Conservation (phyloP, 2,797 vertebrate genomes). For the Potorous gilbertii region DNA sequence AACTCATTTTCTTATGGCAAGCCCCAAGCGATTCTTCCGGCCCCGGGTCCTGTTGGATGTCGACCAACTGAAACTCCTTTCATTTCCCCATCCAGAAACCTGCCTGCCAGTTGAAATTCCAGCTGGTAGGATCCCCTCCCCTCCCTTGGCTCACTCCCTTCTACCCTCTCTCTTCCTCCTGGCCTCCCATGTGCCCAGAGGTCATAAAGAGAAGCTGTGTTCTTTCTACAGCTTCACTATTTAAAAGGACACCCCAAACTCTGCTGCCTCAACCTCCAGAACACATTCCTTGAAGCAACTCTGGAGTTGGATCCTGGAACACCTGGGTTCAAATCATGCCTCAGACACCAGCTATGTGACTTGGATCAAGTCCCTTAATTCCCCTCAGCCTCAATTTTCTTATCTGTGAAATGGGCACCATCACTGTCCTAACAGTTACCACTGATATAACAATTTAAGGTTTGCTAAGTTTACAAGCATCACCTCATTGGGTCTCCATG, state of each 20-base stretch:
- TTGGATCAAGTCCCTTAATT: background rate
- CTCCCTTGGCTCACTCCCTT: background rate
- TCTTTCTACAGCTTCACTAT: slow-evolving; percentile 1
- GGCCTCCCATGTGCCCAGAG: background rate
- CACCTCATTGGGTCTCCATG: background rate
- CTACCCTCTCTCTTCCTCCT: background rate
- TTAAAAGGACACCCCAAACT: background rate
- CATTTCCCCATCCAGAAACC: slow-evolving; percentile 64
- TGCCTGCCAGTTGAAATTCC: slow-evolving; percentile 54
- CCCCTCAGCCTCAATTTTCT: background rate
- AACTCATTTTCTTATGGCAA: slow-evolving; percentile 69
- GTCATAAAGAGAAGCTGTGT: slow-evolving; percentile 20
- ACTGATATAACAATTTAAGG: background rate
- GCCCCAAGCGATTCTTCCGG: slow-evolving; percentile 71
- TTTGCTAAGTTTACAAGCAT: background rate
- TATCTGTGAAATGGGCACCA: background rate
- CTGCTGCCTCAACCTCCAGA: background rate
- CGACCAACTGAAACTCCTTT: slow-evolving; percentile 72
- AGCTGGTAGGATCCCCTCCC: slow-evolving; percentile 4
- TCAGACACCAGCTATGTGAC: background rate
- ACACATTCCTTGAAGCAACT: background rate
- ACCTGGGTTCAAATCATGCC: background rate
- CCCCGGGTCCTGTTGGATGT: slow-evolving; percentile 80
- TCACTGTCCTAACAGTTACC: background rate
- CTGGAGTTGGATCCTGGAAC: background rate